Percentiles rank a stretch among this genome's conserved stretches.
Evolutionary conservation across 2,797 vertebrate genomes (phyloP).

Genomic region (Sphenopsis melanotis): DNA sequence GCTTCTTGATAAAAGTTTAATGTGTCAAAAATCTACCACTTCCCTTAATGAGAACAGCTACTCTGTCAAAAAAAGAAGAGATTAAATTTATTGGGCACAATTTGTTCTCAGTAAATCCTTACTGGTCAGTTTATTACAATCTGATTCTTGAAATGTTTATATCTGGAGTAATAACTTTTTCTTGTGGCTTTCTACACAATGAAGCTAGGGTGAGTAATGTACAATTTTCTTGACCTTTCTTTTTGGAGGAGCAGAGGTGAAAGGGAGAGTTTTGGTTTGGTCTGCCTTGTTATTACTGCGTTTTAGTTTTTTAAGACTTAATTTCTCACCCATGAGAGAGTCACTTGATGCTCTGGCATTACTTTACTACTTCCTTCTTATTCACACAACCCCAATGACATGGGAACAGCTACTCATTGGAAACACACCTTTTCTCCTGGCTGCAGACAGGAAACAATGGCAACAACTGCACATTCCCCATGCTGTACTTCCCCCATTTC

Average conservation of each 20-base stretch:
- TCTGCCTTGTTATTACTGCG: neutral
- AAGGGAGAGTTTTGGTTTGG: neutral
- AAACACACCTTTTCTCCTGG: neutral
- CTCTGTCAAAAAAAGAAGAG: neutral
- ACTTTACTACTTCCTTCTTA: neutral
- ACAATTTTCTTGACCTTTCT: neutral
- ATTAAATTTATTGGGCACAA: neutral
- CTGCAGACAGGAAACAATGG: neutral
- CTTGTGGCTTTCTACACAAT: neutral
- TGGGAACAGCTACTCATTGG: neutral
- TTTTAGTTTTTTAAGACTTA: neutral
- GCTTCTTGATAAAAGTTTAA: neutral
- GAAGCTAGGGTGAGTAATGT: neutral
- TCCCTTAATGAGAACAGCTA: slow-evolving; percentile 1
- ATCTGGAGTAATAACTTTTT: neutral
- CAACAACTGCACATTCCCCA: neutral
- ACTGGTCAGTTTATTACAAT: neutral
- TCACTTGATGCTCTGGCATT: neutral
- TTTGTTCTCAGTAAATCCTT: neutral
- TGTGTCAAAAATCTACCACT: slow-evolving; percentile 13
- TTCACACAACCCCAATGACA: neutral
- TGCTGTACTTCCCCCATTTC: neutral
- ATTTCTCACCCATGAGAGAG: neutral
- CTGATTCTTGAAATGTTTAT: neutral
- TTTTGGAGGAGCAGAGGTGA: too few species aligned